Evolutionary conservation across 2,113 vertebrate genomes (phyloP).

Genomic region (Campylorhamphus procurvoides): DNA sequence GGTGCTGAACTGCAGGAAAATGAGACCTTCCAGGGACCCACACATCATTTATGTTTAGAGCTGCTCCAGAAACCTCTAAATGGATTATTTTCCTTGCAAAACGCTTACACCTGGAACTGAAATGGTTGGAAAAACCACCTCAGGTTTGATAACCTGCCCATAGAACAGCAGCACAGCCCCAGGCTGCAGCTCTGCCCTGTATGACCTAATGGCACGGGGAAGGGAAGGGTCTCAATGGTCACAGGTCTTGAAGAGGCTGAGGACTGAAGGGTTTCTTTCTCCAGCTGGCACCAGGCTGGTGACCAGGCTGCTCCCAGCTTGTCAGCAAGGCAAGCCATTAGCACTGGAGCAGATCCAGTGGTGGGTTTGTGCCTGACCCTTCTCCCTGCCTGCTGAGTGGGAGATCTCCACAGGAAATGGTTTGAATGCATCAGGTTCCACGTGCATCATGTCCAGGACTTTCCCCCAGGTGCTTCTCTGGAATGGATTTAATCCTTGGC

Average conservation of each 20-base stretch:
- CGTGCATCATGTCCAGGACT: fast-evolving
- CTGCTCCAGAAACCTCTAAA: fast-evolving
- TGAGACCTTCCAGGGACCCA: fast-evolving
- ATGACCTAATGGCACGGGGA: fast-evolving
- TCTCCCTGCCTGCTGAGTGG: background rate
- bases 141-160: fast-evolving
- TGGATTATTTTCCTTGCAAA: background rate
- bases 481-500: constrained; percentile 1
- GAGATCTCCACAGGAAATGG: background rate
- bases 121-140: fast-evolving
- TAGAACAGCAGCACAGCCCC: fast-evolving
- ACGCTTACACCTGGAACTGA: background rate
- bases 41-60: background rate
- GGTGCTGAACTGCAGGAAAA: fast-evolving
- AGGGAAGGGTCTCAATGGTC: background rate
- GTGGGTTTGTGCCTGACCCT: background rate
- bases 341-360: background rate
- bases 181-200: background rate
- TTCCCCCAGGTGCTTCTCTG: background rate
- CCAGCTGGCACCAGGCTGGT: background rate
- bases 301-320: background rate
- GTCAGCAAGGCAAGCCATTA: background rate
- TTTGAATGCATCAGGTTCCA: background rate
- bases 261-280: background rate
- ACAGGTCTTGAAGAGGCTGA: background rate